Base-by-base conservation (phyloP, 2,113 vertebrate species). In the Larimichthys crocea region DNA sequence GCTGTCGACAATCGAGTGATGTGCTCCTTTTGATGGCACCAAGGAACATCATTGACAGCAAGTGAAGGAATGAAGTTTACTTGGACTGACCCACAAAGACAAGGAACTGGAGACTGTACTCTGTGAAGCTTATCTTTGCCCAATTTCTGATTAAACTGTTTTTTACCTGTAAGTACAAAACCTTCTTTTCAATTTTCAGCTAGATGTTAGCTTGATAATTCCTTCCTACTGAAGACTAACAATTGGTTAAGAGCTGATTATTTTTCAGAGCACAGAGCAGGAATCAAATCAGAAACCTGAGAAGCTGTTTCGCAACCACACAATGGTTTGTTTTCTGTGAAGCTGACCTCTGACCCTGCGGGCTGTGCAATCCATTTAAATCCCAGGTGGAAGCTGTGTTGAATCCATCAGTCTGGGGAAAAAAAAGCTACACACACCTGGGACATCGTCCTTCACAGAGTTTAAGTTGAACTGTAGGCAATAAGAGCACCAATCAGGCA, bases 81-180 rank as follows among this genome's bases (percentile, higher is more conserved):
- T 46, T 26, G 53, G 73, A 68, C 26, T 71, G 79, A 87, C 52
- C 50, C 77, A 76, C 64, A 74, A 64, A 85, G 72, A 71, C 14
- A 76, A 81, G 35, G 31, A 70, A 48, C 75, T 60, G 73, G 53
- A 76, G 79, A 76, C 53, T 49, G 15, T 26, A 31, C 69, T 76
- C 55, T 50, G 63, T 76, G 46, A 87, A 77, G 64, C 40, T 77
- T 7, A 24, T 81, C 77, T 80, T 35, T 66, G 24, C 19, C 9
- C 19, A 44, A 44, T 79, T 74, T 68, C 42, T 74, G 60, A 77
- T 53, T 35, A 46, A 46, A 68, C 40, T 6, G 60, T 31, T 64
- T 82, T 86, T 83, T 20, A 78, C n/a, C 31, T 71, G 92, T 92
- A 89, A 94, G 92, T 93, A 89, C 59, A 70, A 3, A 63, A 68